Evolutionary conservation across 2,797 vertebrate genomes (phyloP).

Genomic region (Furcifer pardalis): DNA sequence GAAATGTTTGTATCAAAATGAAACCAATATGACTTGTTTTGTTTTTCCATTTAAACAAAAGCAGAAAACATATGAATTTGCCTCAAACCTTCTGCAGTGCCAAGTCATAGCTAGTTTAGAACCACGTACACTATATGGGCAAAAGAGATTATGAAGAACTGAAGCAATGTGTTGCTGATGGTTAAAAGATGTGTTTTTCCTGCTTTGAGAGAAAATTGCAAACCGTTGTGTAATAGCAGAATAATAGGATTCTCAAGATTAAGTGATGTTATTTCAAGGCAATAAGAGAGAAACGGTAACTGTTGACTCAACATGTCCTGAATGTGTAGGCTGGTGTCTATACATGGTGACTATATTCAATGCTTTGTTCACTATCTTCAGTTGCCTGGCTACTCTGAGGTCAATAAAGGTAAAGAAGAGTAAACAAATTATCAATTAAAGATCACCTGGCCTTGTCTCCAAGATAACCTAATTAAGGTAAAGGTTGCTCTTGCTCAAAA

Average conservation of each 20-base stretch:
- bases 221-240: background rate
- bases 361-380: background rate
- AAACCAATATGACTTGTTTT: conserved; percentile 56
- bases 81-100: conserved; percentile 32
- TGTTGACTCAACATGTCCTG: background rate
- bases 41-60: conserved; percentile 35
- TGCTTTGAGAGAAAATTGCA: background rate
- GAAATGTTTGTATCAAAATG: conserved; percentile 65
- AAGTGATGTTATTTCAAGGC: background rate
- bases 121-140: conserved; percentile 26
- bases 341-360: background rate
- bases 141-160: background rate
- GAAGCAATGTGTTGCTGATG: background rate
- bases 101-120: background rate
- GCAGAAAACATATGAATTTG: conserved; percentile 3
- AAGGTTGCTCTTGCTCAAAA: no score
- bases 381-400: background rate
- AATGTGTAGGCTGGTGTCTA: background rate
- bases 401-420: no score
- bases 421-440: no score
- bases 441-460: no score
- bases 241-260: background rate
- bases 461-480: no score
- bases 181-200: background rate
- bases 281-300: background rate